These are phyloP conservation scores for Eledone cirrhosa DNA, from an alignment of 2,888 invertebrate species.

Conservation along the genomic window DNA sequence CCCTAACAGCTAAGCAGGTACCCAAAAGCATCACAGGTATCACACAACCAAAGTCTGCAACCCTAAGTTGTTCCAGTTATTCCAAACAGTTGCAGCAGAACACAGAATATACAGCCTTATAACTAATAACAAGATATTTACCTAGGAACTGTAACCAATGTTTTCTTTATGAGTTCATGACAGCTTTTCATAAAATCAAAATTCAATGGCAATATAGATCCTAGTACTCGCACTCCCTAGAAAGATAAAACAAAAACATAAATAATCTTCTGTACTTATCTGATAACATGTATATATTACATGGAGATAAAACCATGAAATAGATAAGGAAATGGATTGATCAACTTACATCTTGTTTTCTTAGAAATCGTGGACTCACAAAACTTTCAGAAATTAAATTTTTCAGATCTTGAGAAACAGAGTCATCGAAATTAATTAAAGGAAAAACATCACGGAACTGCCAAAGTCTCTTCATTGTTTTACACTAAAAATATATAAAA, in stretches of 20 bases:
- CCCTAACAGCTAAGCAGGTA: too few relatives aligned
- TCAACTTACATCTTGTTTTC: slow-evolving; percentile 45
- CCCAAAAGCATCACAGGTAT: too few relatives aligned
- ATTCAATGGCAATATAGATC: slow-evolving; percentile 52
- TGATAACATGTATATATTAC: too few relatives aligned
- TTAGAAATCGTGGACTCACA: slow-evolving; percentile 42
- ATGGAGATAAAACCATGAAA: too few relatives aligned
- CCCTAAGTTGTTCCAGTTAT: too few relatives aligned
- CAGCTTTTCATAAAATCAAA: slow-evolving; percentile 44
- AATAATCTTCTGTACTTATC: too few relatives aligned
- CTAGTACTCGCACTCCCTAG: slow-evolving; percentile 58
- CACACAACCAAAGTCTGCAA: too few relatives aligned
- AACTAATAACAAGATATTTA: slow-evolving; percentile 40
- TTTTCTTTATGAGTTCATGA: slow-evolving; percentile 53
- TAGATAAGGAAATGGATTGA: background rate
- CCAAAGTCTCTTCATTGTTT: slow-evolving; percentile 15
- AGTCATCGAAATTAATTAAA: slow-evolving; percentile 17
- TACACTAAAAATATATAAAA: background rate
- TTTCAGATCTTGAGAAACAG: background rate
- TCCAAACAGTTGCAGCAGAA: too few relatives aligned
- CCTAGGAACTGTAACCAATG: slow-evolving; percentile 49
- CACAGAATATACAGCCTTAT: too few relatives aligned
- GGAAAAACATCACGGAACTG: background rate
- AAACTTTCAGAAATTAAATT: slow-evolving; percentile 15
- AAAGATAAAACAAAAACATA: slow-evolving; percentile 31